Evolutionary conservation across 2,113 vertebrate genomes (phyloP).

Genomic region (Corvus moneduloides): DNA sequence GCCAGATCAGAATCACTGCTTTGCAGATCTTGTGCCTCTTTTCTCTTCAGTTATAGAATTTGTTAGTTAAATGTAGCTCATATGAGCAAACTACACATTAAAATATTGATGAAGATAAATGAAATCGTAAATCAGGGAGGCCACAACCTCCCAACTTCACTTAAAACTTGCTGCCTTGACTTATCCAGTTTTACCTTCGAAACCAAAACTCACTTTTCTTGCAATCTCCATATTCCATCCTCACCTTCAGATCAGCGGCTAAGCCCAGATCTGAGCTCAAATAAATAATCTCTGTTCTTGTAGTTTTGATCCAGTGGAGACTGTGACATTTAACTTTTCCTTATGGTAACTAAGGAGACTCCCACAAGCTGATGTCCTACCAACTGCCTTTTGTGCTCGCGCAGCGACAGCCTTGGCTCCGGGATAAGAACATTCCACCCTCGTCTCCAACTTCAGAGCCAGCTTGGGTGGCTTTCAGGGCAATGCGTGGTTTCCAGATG

Average conservation of each 20-base stretch:
- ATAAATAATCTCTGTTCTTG: background rate
- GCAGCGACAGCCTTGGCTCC: background rate
- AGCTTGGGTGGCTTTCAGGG: constrained; percentile 49
- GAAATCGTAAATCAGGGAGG: background rate
- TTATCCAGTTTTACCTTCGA: background rate
- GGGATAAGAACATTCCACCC: constrained; percentile 44
- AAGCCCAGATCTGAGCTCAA: background rate
- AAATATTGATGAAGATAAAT: background rate
- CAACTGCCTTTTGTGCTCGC: constrained; percentile 57
- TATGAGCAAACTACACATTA: background rate
- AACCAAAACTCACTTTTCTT: background rate
- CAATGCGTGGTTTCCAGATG: constrained; percentile 33
- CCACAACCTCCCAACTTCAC: background rate
- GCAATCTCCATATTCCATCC: background rate
- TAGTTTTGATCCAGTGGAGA: constrained; percentile 24
- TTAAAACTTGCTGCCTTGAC: background rate
- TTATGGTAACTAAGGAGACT: constrained; percentile 52
- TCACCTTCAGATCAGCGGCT: background rate
- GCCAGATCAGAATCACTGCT: background rate
- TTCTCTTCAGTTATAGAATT: background rate
- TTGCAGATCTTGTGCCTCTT: background rate
- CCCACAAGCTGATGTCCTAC: constrained; percentile 60
- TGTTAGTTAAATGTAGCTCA: background rate
- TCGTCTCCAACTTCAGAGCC: constrained; percentile 31
- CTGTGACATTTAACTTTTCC: constrained; percentile 51